Conservation (phyloP, 2,113 vertebrate species). For the Myotis yumanensis region DNA sequence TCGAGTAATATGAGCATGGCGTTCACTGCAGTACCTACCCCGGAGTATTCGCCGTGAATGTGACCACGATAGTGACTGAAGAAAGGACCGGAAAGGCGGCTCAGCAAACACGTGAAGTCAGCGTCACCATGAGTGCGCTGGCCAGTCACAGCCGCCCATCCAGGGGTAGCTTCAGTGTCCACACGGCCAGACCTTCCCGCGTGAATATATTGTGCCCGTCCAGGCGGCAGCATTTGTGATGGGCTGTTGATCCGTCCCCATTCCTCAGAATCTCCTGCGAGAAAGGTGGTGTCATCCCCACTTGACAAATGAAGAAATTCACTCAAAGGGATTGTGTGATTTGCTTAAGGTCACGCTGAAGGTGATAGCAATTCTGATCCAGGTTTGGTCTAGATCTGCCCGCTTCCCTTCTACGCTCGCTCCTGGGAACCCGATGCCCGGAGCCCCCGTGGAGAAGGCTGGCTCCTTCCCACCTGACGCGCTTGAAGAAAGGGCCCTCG, state of each 20-base stretch:
- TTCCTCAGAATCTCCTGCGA: not conserved
- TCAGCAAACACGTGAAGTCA: rapidly evolving
- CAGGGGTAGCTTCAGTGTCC: rapidly evolving
- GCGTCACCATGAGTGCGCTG: rapidly evolving
- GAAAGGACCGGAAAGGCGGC: not conserved
- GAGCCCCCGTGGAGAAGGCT: rapidly evolving
- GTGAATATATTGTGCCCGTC: rapidly evolving
- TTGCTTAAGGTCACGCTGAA: not conserved
- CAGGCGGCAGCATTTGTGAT: rapidly evolving
- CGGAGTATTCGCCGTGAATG: rapidly evolving
- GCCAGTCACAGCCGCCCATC: rapidly evolving
- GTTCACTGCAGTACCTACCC: rapidly evolving
- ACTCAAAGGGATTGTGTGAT: not conserved
- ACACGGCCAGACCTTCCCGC: rapidly evolving
- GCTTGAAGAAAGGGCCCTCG: rapidly evolving
- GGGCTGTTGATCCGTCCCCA: too few relatives aligned
- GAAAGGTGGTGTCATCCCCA: too few relatives aligned
- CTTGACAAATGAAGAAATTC: not conserved
- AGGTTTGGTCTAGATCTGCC: rapidly evolving
- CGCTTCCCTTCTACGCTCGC: rapidly evolving
- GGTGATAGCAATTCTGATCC: not conserved
- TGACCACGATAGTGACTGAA: not conserved
- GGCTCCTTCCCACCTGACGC: not conserved
- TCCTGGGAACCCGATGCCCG: not conserved
- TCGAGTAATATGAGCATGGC: rapidly evolving